A percentile compares a stretch with the other conserved stretches of the same genome.
Evolutionary conservation across 92 coral and sea anemone genomes (phyloP).

Genomic region (Epizoanthus stellaris): DNA sequence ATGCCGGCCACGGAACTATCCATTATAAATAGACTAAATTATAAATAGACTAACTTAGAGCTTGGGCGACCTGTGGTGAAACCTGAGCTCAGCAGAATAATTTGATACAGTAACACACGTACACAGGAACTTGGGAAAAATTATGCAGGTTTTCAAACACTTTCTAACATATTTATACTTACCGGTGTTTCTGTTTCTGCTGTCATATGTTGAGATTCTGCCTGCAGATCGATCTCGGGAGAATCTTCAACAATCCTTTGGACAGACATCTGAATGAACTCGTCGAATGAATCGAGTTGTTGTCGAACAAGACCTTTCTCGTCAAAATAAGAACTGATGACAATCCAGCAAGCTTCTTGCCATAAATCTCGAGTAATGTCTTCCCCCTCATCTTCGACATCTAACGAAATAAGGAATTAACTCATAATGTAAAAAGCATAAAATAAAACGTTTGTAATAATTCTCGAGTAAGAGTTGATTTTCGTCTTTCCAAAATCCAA

Average conservation of each 20-base stretch:
- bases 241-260: conserved; percentile 98
- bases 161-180: conserved; percentile 22
- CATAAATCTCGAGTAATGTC: conserved; percentile 97
- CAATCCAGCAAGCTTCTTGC: conserved; percentile 99
- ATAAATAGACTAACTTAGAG: too few relatives aligned
- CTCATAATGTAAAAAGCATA: neutral
- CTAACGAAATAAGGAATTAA: neutral
- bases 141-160: neutral
- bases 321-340: conserved; percentile 98
- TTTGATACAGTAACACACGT: too few relatives aligned
- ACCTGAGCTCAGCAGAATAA: too few relatives aligned
- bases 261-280: conserved; percentile 99
- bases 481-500: neutral
- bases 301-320: conserved; percentile 99
- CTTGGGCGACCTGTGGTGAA: too few relatives aligned
- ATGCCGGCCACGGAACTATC: too few relatives aligned
- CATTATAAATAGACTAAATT: too few relatives aligned
- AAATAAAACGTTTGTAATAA: neutral
- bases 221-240: conserved; percentile 97
- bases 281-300: conserved; percentile 98
- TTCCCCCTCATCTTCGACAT: conserved; percentile 97
- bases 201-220: conserved; percentile 99
- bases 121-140: neutral
- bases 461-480: neutral
- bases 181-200: conserved; percentile 96